Evolutionary conservation across 2,113 vertebrate species (phyloP), one percentile per base, ranked within the genome.

Genomic region (Salvelinus namaycush): DNA sequence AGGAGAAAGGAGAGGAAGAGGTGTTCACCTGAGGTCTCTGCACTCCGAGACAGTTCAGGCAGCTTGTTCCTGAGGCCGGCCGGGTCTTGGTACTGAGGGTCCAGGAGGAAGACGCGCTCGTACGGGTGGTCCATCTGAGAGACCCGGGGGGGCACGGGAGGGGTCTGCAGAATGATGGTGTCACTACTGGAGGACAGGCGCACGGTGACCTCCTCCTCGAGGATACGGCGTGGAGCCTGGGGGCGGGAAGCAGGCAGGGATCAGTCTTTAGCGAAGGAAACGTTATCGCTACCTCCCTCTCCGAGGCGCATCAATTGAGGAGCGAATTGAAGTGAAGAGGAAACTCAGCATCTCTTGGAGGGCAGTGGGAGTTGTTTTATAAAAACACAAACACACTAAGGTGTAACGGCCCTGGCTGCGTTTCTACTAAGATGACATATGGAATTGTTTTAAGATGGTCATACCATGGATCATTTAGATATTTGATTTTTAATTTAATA

Each of bases 181-280:
- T 96, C 95, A 75, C 95, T 96, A 90, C 94, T 95, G 86, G 96
- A 96, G 2, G 96, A 97, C 44, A 97, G 93, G 3, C 94, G 95
- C 4, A 97, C 95, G 0, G 94, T 96, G 86, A 95, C 92, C 1
- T 96, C 96, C 85, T 96, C 96, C 49, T 96, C 95, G n/a, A 96
- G 91, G 88, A 97, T 97, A 14, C 91, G 91, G 0, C 96, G 95
- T 0, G 96, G 96, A 74, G 94, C 95, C 96, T 97, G 76, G 5
- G 51, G 51, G 12, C 20, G 71, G 31, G 69, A 48, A 8, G 54
- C 49, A 13, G 49, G 49, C 12, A 51, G 49, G 4, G 16, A 18
- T 14, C 13, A 5, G 16, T 54, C 51, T 16, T 5, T 18, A 54
- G 51, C 3, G 3, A 54, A 18, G 1, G 13, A 14, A 18, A 54